Evolutionary conservation across 1,140 invertebrate species (phyloP).

Genomic region (Microplitis demolitor): DNA sequence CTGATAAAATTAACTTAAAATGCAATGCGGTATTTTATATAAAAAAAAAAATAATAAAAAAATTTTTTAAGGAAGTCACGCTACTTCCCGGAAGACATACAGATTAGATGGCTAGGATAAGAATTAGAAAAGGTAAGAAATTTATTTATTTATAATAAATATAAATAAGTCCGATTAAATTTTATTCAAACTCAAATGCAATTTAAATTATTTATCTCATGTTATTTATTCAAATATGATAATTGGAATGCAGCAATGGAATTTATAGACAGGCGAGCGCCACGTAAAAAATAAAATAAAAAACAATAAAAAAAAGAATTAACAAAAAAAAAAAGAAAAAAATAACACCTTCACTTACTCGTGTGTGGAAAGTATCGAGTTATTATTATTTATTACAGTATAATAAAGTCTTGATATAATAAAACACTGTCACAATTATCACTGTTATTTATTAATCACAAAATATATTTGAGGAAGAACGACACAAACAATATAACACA

Average conservation of each 20-base stretch:
- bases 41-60: too few species aligned
- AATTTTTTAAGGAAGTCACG: background rate
- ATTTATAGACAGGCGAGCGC: too few species aligned
- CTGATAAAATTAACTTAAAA: too few species aligned
- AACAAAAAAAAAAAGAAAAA: too few species aligned
- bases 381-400: background rate
- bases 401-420: background rate
- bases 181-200: too few species aligned
- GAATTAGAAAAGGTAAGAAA: background rate
- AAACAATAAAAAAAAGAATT: too few species aligned
- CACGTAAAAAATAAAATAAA: too few species aligned
- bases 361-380: background rate
- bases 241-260: too few species aligned
- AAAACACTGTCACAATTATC: slow-evolving; percentile 11
- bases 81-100: background rate
- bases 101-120: background rate
- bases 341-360: background rate
- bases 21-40: too few species aligned
- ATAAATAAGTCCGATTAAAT: too few species aligned
- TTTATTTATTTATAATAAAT: background rate
- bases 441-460: background rate
- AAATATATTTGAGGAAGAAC: slow-evolving; percentile 6
- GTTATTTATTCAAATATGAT: too few species aligned
- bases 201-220: too few species aligned
- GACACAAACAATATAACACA: slow-evolving; percentile 29